Conservation (phyloP, 2,113 vertebrate species). For the Oreochromis aureus region DNA sequence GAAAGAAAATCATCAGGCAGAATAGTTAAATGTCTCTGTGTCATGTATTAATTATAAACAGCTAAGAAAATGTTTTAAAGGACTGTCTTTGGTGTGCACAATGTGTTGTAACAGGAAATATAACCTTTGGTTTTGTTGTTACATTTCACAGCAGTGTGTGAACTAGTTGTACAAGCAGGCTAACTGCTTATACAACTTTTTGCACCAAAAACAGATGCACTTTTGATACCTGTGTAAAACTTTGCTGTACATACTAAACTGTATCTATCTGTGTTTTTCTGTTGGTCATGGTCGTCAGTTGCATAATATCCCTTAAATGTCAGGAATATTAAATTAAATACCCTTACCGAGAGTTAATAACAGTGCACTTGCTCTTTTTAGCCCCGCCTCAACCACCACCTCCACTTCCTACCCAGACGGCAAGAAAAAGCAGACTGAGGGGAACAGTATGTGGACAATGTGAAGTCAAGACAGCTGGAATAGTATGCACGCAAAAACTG, state of each 20-base stretch:
- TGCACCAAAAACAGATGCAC: neutral
- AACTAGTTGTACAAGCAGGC: neutral
- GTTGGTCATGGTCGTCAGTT: neutral
- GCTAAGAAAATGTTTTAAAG: neutral
- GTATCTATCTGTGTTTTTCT: neutral
- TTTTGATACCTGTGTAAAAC: neutral
- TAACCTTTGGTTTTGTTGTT: neutral
- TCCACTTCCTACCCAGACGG: neutral
- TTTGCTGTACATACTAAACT: neutral
- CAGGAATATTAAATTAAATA: neutral
- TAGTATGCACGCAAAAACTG: constrained; percentile 66
- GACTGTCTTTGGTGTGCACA: neutral
- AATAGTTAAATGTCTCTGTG: neutral
- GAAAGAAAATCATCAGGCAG: neutral
- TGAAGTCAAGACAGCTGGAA: constrained; percentile 68
- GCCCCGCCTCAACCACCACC: neutral
- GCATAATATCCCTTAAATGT: neutral
- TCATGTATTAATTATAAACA: neutral
- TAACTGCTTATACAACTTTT: neutral
- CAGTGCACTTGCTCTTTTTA: neutral
- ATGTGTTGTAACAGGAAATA: neutral
- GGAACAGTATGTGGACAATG: constrained; percentile 66
- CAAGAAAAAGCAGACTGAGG: constrained; percentile 58
- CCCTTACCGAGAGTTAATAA: neutral
- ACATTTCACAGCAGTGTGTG: neutral